Base-by-base conservation (phyloP, 2,113 vertebrate genomes). In the Oxygymnocypris stewartii region DNA sequence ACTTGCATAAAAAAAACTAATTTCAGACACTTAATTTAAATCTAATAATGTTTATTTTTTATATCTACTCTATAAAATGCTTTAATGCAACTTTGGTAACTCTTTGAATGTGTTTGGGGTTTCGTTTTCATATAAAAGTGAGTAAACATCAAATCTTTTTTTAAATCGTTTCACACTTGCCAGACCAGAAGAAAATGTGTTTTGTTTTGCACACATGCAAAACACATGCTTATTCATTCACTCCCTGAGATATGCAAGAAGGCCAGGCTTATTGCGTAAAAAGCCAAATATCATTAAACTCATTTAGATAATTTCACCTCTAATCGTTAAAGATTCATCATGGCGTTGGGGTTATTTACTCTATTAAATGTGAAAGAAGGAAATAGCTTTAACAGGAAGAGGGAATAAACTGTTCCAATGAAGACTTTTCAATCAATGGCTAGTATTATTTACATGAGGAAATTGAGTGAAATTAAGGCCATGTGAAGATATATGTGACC, bases 21-120 rank as follows among this genome's bases (percentile, higher is more conserved):
- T 93, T 92, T 90, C 90, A 87, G 92, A 25, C 54, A 88, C 88
- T 85, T 94, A 86, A 92, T 94, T 92, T 92, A 93, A 92, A 90
- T 90, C 85, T 89, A 90, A 92, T 83, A 85, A 51, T 42, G 77
- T 40, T 1, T 75, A 12, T 78, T 89, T 88, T 88, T 86, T 73
- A 84, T 80, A 85, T 81, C 65, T 71, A 77, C 87, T 93, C 90
- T 79, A 77, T 90, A 85, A 82, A 89, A 84, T 74, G 59, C 82
- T 86, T 84, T 81, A 67, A 79, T 82, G 74, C 78, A 51, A 42
- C 18, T 28, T 76, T 86, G 83, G 87, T 85, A 90, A 80, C 84
- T 37, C 61, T 85, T 85, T 86, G 78, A 83, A 76, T 86, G 77
- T 88, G 89, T 81, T 67, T 77, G 73, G 89, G 86, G 81, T 86